phyloP scores from a whole-genome alignment of 2,797 vertebrate genomes.

The Megalops cyprinoides region DNA sequence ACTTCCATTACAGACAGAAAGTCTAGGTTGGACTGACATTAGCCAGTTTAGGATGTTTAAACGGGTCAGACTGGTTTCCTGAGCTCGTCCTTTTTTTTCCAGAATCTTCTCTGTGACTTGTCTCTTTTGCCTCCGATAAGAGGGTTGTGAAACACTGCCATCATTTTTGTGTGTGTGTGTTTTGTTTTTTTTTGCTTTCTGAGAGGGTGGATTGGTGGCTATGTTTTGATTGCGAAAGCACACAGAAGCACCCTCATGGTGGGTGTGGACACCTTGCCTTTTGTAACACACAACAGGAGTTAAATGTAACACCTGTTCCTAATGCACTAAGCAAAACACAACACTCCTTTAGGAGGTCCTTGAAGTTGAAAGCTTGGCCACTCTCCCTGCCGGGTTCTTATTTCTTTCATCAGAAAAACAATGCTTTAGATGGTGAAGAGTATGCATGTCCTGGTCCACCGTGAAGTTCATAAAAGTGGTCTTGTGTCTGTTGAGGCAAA shows the following conservation, averaged over 20 bases:
- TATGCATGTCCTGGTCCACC: background rate
- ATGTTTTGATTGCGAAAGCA: background rate
- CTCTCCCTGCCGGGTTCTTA: background rate
- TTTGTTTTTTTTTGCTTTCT: background rate
- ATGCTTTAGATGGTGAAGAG: background rate
- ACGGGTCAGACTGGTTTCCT: slow-evolving; percentile 19
- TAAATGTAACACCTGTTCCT: background rate
- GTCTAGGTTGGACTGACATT: background rate
- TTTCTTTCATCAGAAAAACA: background rate
- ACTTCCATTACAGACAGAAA: background rate
- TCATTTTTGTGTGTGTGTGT: background rate
- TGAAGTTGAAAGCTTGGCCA: background rate
- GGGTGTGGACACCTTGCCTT: background rate
- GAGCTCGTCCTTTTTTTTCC: background rate
- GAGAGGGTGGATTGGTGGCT: background rate
- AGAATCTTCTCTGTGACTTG: slow-evolving; percentile 14
- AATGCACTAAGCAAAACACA: background rate
- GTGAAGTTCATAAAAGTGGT: background rate
- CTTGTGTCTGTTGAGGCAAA: background rate
- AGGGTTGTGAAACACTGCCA: slow-evolving; percentile 17
- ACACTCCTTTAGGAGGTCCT: background rate
- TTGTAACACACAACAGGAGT: background rate
- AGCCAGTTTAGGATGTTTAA: background rate
- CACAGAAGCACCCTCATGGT: background rate
- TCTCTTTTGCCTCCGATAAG: background rate